phyloP scores from a whole-genome alignment of 2,888 invertebrate genomes.

The Microctonus aethiopoides region DNA sequence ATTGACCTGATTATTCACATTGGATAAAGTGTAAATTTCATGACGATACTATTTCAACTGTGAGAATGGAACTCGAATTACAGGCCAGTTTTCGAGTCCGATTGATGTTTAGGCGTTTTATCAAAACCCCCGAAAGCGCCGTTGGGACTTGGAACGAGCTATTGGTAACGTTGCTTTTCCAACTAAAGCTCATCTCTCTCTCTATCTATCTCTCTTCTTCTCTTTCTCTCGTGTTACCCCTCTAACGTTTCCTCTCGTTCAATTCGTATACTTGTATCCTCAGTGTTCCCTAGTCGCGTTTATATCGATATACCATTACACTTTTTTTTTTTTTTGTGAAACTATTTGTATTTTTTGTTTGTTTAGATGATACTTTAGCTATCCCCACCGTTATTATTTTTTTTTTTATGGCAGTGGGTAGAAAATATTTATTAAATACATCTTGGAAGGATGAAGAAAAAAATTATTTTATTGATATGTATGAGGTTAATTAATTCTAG shows the following conservation, averaged over 20 bases:
- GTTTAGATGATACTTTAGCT: background rate
- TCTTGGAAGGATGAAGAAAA: too few species aligned
- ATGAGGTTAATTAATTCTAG: too few species aligned
- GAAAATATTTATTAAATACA: too few species aligned
- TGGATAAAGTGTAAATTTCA: constrained; percentile 42
- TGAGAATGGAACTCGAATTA: constrained; percentile 61
- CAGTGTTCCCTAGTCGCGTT: background rate
- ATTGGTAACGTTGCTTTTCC: constrained; percentile 32
- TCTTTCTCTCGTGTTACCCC: background rate
- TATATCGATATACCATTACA: background rate
- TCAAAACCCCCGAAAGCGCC: constrained; percentile 58
- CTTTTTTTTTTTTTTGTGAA: background rate
- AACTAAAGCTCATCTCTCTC: constrained; percentile 28
- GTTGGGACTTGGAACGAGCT: constrained; percentile 45
- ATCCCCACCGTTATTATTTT: too few species aligned
- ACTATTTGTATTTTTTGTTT: background rate
- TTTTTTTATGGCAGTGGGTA: too few species aligned
- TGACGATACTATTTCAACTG: constrained; percentile 59
- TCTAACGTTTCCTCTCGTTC: background rate
- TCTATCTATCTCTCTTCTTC: background rate
- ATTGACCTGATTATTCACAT: constrained; percentile 55
- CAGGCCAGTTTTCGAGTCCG: constrained; percentile 64
- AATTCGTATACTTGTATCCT: background rate
- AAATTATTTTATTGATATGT: too few species aligned
- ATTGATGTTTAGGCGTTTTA: constrained; percentile 65